Evolutionary conservation across 2,888 invertebrate species (phyloP).

Genomic region (Coremacera marginata): DNA sequence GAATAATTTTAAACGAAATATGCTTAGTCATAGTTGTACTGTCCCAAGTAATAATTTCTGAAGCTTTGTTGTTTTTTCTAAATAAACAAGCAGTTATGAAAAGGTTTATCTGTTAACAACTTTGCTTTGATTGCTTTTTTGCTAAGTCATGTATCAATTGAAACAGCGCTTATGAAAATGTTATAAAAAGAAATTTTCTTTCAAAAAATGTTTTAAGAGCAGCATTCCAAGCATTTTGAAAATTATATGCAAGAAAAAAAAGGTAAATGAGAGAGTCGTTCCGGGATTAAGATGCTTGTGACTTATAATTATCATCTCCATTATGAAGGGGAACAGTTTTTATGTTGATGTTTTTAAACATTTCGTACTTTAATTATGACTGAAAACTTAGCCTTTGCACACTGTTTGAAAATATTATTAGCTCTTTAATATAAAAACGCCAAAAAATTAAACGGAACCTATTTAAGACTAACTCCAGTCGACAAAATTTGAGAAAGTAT

Average conservation of each 20-base stretch:
- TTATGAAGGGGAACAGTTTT: not conserved
- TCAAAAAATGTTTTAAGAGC: not conserved
- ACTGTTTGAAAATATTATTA: too few species aligned
- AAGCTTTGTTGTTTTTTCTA: slow-evolving; percentile 23
- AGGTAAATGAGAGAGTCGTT: slow-evolving; percentile 28
- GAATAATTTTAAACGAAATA: slow-evolving; percentile 25
- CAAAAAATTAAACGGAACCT: too few species aligned
- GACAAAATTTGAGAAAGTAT: too few species aligned
- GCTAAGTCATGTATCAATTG: slow-evolving; percentile 19
- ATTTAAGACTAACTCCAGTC: too few species aligned
- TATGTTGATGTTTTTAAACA: not conserved
- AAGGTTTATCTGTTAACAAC: slow-evolving; percentile 30
- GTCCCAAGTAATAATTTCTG: not conserved
- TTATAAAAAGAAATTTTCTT: not conserved
- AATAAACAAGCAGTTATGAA: slow-evolving; percentile 32
- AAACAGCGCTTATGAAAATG: not conserved
- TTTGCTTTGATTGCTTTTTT: not conserved
- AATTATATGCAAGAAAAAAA: slow-evolving; percentile 16
- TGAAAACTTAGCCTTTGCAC: too few species aligned
- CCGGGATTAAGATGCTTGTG: slow-evolving; percentile 18
- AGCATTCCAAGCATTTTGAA: not conserved
- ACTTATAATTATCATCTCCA: slow-evolving; percentile 21
- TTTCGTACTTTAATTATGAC: not conserved
- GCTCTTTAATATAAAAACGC: too few species aligned
- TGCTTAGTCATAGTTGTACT: slow-evolving; percentile 28